phyloP scores from a whole-genome alignment of 2,888 invertebrate genomes.

The Anthophora plumipes region DNA sequence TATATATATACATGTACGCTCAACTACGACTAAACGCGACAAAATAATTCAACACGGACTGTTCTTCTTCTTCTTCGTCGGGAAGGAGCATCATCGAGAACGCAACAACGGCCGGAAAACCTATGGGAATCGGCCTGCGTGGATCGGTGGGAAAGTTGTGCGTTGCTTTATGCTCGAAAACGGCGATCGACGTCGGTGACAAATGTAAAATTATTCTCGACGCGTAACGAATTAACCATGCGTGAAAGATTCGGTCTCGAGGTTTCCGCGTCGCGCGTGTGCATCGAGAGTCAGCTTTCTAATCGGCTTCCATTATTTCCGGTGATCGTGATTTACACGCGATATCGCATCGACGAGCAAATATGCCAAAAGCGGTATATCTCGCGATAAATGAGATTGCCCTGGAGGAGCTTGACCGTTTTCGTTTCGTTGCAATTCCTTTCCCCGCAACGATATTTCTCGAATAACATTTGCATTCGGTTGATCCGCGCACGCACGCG shows the following conservation, averaged over 20 bases:
- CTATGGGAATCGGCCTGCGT: not conserved
- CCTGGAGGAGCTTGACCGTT: conserved; percentile 36
- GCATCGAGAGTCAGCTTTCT: conserved; percentile 67
- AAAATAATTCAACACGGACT: no score
- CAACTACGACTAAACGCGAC: not conserved
- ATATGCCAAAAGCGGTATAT: conserved; percentile 54
- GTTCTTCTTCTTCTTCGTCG: no score
- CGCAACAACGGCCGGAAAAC: not conserved
- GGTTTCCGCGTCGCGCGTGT: conserved; percentile 61
- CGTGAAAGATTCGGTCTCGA: conserved; percentile 61
- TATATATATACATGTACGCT: not conserved
- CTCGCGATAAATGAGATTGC: conserved; percentile 64
- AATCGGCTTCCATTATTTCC: conserved; percentile 74
- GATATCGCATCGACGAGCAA: conserved; percentile 61
- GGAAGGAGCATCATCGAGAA: conserved; percentile 4
- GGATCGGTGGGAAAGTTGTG: not conserved
- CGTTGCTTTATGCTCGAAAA: no score
- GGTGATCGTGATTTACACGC: conserved; percentile 70
- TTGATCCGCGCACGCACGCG: conserved; percentile 29
- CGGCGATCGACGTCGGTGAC: conserved; percentile 26
- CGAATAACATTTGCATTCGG: conserved; percentile 44
- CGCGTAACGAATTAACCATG: conserved; percentile 60
- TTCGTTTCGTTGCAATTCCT: conserved; percentile 39
- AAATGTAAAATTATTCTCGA: conserved; percentile 43
- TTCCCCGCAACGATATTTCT: conserved; percentile 50